Evolutionary conservation across 2,797 vertebrate species (phyloP), one percentile per base, ranked within the genome.

Genomic region (Phrynocephalus vlangalii): DNA sequence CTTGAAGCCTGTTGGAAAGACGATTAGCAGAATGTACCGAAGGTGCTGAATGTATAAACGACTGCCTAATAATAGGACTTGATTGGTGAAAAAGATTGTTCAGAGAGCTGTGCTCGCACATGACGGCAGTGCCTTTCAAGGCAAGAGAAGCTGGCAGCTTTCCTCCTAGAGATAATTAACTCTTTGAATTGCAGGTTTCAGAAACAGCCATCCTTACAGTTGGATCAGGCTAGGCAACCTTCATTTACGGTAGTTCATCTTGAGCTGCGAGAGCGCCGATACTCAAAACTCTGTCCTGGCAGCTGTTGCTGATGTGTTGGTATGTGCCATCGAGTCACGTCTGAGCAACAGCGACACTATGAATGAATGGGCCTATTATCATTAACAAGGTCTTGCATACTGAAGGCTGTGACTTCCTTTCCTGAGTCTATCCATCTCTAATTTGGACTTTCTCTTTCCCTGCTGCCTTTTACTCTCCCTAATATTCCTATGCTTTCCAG

Each of bases 1-100:
- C 11, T 63, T 68, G 66, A 79, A 70, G 66, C 11, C 30, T 70
- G 20, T 16, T 30, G 15, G n/a, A n/a, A 52, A 22, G 67, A 79
- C 26, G 11, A 77, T 68, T 68, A 24, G 52, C 38, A 68, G 30
- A 52, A 38, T 67, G 44, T 48, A 68, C 6, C 76, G 73, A 71
- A 71, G 83, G 15, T 48, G 26, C 66, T 71, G 60, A 63, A 38
- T 30, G 30, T 76, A 71, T 82, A 87, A 82, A 82, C 50, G 44
- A 48, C 9, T 28, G 24, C 24, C 16, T 83, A 87, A 67, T 76
- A 73, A 76, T 24, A 85, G 48, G 38, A 16, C 50, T 78, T 38
- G 44, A 16, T 79, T 86, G 70, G 20, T 56, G n/a, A 33, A 56
- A 48, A 26, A 70, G n/a, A 13, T 33, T 38, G 11, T 70, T 70